Evolutionary conservation across 2,888 invertebrate species (phyloP), one percentile per base, ranked within the genome.

Genomic region (Drosophila histrio): DNA sequence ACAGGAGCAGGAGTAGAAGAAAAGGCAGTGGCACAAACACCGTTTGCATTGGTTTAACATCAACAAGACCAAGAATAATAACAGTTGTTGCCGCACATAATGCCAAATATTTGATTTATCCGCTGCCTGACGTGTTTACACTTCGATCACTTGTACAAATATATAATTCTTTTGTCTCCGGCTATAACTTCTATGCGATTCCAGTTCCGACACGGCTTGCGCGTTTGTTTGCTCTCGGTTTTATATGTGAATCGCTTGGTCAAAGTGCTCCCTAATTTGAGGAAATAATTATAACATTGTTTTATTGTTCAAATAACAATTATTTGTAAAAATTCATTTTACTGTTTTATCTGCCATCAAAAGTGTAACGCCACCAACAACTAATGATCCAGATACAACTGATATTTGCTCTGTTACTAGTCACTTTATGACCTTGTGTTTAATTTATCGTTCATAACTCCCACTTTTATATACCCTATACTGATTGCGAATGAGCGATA

Each of bases 231-330:
- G 69, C 71, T 34, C 46, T 24, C 39, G 19, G 63, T 62, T 73
- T 80, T 82, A 83, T 82, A 78, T 83, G 56, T 53, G 47, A 46
- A 6, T 9, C 15, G 53, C 36, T 36, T 43, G 56, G 49, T 38
- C 34, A 24, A 32, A 43, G 32, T 39, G 39, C 28, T 15, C 21
- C 21, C 21, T 4, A 43, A 24, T 53, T 61, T 63, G 64, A 77
- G 78, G 73, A 86, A 86, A 80, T 72, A 76, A 78, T 83, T 76
- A 68, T 80, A 78, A 73, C 50, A 80, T 80, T 73, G 69, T 72
- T 76, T 72, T 69, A 83, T 71, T 76, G 80, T 59, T 26, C 71
- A 78, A 83, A 76, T 78, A 78, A 64, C 80, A 71, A 76, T 72
- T 61, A 85, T 79, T 71, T 79, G 79, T 68, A 70, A 72, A 79